phyloP scores from a whole-genome alignment of 1,140 invertebrate genomes.

The Euschistus heros region DNA sequence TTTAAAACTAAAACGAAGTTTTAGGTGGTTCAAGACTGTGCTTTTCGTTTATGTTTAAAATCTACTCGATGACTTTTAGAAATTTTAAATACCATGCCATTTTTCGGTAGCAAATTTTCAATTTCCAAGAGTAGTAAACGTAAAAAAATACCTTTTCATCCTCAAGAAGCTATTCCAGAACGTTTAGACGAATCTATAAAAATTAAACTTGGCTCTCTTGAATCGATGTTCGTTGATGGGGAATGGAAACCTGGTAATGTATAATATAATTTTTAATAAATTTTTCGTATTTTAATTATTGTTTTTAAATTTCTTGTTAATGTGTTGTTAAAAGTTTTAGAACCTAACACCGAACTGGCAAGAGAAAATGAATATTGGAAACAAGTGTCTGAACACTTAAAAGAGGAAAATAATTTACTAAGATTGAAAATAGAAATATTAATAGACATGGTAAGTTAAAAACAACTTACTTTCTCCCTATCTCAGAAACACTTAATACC shows the following conservation, averaged over 20 bases:
- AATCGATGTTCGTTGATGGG: background rate
- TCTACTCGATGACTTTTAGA: too few species aligned
- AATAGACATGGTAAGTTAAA: slow-evolving; percentile 4
- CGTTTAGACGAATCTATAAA: background rate
- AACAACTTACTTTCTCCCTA: background rate
- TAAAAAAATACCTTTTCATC: background rate
- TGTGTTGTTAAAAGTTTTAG: slow-evolving; percentile 2
- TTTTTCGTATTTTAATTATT: background rate
- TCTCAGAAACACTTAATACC: too few species aligned
- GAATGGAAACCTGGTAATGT: slow-evolving; percentile 1
- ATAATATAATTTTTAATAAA: background rate
- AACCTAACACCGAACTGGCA: background rate
- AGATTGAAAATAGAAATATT: background rate
- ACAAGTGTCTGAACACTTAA: background rate
- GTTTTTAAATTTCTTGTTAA: background rate
- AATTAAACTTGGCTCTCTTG: background rate
- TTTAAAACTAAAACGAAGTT: too few species aligned
- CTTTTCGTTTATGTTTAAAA: too few species aligned
- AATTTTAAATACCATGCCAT: background rate
- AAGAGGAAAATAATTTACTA: slow-evolving; percentile 12
- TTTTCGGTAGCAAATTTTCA: slow-evolving; percentile 5
- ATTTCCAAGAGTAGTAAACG: background rate
- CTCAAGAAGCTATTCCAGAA: background rate
- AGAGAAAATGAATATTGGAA: background rate
- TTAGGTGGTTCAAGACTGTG: too few species aligned